Evolutionary conservation across 2,797 vertebrate genomes (phyloP).

Genomic region (Sebastes kiyomatsui): DNA sequence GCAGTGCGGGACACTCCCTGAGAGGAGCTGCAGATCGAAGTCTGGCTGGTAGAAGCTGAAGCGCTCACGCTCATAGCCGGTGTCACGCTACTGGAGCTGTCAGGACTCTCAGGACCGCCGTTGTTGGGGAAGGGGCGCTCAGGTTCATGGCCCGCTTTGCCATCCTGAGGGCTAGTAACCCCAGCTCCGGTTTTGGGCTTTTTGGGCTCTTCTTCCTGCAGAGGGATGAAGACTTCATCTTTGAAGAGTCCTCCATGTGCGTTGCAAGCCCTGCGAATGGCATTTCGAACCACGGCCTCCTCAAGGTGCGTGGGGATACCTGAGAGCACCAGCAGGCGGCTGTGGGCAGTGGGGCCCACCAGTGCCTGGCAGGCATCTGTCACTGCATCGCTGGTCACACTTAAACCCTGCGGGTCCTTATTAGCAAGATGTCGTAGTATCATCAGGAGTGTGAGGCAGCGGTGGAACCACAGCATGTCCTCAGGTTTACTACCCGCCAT

Average conservation of each 20-base stretch:
- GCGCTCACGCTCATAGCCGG: conserved; percentile 93
- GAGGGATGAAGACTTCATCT: conserved; percentile 96
- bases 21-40: conserved; percentile 94
- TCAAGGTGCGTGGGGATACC: conserved; percentile 97
- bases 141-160: conserved; percentile 76
- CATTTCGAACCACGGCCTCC: conserved; percentile 89
- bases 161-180: conserved; percentile 79
- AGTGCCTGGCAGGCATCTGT: conserved; percentile 95
- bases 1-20: conserved; percentile 91
- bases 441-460: conserved; percentile 94
- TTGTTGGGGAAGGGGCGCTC: conserved; percentile 81
- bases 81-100: conserved; percentile 93
- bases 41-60: conserved; percentile 95
- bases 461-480: conserved; percentile 99
- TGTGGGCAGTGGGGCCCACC: conserved; percentile 93
- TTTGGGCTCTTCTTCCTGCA: conserved; percentile 92
- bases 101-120: conserved; percentile 86
- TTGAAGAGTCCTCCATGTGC: conserved; percentile 96
- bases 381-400: conserved; percentile 94
- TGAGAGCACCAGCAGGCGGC: conserved; percentile 94
- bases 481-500: conserved; percentile 96
- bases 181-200: conserved; percentile 86
- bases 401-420: conserved; percentile 94
- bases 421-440: conserved; percentile 93
- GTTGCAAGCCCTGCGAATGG: conserved; percentile 95